Evolutionary conservation across 2,797 vertebrate genomes (phyloP).

Genomic region (Phoeniculus purpureus): DNA sequence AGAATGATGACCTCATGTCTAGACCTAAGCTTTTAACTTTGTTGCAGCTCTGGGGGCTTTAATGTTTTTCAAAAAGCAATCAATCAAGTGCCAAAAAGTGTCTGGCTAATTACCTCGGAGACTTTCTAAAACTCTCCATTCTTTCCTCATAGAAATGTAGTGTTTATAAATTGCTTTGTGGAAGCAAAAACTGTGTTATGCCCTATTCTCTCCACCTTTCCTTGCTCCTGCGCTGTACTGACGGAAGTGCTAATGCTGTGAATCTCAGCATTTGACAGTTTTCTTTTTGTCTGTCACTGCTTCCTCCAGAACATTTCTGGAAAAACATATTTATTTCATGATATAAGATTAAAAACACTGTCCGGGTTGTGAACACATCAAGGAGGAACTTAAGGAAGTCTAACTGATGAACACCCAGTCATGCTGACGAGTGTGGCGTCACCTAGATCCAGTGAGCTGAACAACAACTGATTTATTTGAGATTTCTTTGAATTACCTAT

Average conservation of each 20-base stretch:
- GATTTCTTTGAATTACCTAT: not conserved
- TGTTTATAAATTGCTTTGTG: constrained; percentile 57
- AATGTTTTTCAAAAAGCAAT: constrained; percentile 67
- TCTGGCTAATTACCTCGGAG: constrained; percentile 63
- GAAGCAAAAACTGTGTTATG: not conserved
- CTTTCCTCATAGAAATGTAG: constrained; percentile 41
- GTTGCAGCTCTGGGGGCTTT: constrained; percentile 58
- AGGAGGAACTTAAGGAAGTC: not conserved
- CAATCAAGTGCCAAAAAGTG: constrained; percentile 61
- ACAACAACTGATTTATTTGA: not conserved
- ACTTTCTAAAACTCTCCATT: constrained; percentile 32
- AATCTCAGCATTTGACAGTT: not conserved
- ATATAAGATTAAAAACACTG: not conserved
- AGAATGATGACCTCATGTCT: constrained; percentile 76
- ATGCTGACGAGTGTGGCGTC: not conserved
- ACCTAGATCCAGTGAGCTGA: not conserved
- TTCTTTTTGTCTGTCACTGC: not conserved
- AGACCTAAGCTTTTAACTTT: constrained; percentile 74
- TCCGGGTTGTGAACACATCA: not conserved
- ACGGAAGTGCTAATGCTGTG: not conserved
- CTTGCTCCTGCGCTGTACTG: not conserved
- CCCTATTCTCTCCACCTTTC: constrained; percentile 10
- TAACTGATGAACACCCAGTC: too few species aligned
- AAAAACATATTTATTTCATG: not conserved
- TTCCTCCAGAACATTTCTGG: not conserved